phyloP scores from a whole-genome alignment of 1,140 invertebrate genomes.

The Contarinia nasturtii region DNA sequence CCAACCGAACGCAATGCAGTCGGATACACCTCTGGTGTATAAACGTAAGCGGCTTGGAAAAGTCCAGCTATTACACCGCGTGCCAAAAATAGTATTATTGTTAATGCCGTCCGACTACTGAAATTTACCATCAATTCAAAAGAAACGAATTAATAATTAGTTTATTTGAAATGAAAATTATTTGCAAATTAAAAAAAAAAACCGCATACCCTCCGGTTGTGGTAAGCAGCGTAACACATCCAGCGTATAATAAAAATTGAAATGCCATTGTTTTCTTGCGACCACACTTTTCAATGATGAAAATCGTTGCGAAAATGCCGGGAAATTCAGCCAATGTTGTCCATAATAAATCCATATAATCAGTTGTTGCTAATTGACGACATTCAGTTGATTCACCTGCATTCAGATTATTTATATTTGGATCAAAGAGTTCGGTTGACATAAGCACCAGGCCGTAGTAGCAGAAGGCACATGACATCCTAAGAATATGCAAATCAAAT shows the following conservation, averaged over 20 bases:
- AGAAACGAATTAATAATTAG: neutral
- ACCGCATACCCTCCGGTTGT: slow-evolving; percentile 47
- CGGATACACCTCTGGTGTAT: slow-evolving; percentile 69
- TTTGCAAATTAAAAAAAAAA: too few species aligned
- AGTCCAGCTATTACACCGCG: slow-evolving; percentile 83
- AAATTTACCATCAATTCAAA: slow-evolving; percentile 9
- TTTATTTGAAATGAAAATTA: neutral
- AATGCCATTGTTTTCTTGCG: slow-evolving; percentile 84
- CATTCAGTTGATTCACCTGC: slow-evolving; percentile 41
- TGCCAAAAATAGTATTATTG: slow-evolving; percentile 70
- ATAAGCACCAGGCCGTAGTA: slow-evolving; percentile 92
- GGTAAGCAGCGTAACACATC: slow-evolving; percentile 62
- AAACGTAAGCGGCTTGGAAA: slow-evolving; percentile 89
- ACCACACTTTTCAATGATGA: slow-evolving; percentile 77
- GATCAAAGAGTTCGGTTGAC: slow-evolving; percentile 75
- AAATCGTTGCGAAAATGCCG: slow-evolving; percentile 82
- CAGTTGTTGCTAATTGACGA: slow-evolving; percentile 55
- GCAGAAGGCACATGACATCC: slow-evolving; percentile 86
- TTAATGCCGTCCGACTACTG: slow-evolving; percentile 53
- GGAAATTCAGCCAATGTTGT: slow-evolving; percentile 92
- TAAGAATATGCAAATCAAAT: slow-evolving; percentile 20
- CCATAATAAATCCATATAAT: slow-evolving; percentile 87
- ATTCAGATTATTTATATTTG: slow-evolving; percentile 14
- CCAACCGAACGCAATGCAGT: slow-evolving; percentile 46
- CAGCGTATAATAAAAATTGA: slow-evolving; percentile 75